These are phyloP conservation scores for Chaetops frenatus DNA, from an alignment of 2,113 vertebrate species.

Conservation along the genomic window DNA sequence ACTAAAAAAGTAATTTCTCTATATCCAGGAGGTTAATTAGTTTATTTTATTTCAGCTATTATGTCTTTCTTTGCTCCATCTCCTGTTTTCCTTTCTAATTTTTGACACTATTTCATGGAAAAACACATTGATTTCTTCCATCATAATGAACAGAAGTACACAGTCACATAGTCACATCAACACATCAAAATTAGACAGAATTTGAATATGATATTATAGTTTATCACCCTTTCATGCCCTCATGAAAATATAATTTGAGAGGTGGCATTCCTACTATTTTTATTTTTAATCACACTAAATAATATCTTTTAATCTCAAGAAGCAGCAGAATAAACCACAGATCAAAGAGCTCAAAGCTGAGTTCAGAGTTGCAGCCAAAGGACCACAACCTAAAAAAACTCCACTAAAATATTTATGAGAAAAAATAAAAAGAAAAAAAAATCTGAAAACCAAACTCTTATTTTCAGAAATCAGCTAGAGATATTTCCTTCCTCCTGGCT, in stretches of 20 bases:
- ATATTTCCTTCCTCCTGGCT: neutral
- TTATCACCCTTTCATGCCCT: neutral
- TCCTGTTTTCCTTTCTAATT: neutral
- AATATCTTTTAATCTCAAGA: neutral
- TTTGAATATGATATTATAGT: neutral
- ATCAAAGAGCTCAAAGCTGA: neutral
- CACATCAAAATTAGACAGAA: neutral
- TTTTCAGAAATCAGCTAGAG: neutral
- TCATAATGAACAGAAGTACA: neutral
- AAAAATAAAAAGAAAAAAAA: neutral
- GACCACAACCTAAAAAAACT: neutral
- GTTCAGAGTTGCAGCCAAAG: neutral
- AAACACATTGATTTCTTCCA: neutral
- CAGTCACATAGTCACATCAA: neutral
- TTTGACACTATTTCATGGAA: neutral
- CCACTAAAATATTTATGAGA: neutral
- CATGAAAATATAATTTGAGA: neutral
- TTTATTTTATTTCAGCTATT: neutral
- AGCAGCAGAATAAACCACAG: neutral
- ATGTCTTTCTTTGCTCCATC: neutral
- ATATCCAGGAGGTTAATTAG: neutral
- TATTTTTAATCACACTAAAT: neutral
- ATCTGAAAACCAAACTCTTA: neutral
- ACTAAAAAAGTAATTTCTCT: neutral
- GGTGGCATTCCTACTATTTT: neutral